Percentiles rank a stretch among this genome's conserved stretches.
Evolutionary conservation across 1,140 invertebrate genomes (phyloP).

Genomic region (Pogonomyrmex barbatus): DNA sequence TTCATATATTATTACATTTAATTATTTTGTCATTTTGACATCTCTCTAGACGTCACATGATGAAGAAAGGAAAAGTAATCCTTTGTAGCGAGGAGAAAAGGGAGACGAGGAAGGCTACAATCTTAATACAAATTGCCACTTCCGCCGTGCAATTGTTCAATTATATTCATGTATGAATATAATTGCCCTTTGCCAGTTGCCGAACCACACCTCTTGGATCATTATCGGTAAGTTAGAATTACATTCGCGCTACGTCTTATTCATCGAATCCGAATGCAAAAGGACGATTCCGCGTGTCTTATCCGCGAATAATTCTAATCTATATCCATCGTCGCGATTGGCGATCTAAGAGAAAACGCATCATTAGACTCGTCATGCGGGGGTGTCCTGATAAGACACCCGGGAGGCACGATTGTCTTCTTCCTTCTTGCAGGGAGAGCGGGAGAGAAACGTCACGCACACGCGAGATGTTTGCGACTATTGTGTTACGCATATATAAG

Average conservation of each 20-base stretch:
- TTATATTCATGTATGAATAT: slow-evolving; percentile 28
- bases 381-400: slow-evolving; percentile 9
- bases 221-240: slow-evolving; percentile 39
- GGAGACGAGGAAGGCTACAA: not conserved
- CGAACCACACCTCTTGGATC: slow-evolving; percentile 11
- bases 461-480: slow-evolving; percentile 19
- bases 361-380: not conserved
- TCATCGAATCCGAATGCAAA: slow-evolving; percentile 28
- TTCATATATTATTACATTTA: not conserved
- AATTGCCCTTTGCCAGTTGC: not conserved
- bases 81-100: not conserved
- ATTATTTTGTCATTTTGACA: slow-evolving; percentile 32
- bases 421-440: not conserved
- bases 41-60: not conserved
- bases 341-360: slow-evolving; percentile 24
- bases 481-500: slow-evolving; percentile 31
- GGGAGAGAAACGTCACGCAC: not conserved
- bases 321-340: slow-evolving; percentile 5
- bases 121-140: slow-evolving; percentile 19
- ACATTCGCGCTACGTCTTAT: not conserved
- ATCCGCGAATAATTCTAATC: slow-evolving; percentile 23
- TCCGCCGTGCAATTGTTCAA: slow-evolving; percentile 33
- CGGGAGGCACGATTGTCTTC: not conserved
- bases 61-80: not conserved
- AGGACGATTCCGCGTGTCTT: not conserved